Base-by-base conservation (phyloP, 1,140 invertebrate species). In the Thaumatotibia leucotreta region DNA sequence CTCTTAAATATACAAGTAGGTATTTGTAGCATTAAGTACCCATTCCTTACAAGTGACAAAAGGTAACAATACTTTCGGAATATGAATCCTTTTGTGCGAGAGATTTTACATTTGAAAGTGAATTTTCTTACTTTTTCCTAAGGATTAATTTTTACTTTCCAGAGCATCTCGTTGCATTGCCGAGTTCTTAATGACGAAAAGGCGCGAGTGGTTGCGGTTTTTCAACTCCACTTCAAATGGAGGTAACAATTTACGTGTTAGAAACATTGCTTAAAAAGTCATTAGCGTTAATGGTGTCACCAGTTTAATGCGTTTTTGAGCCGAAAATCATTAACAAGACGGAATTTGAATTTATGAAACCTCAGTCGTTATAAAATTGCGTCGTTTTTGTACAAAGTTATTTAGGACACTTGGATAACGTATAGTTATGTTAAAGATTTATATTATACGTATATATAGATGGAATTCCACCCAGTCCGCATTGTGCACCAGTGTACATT, bases 231-330 rank as follows among this genome's bases (percentile, higher is more conserved):
- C 52, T 58, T 58, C n/a, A 58, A 58, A 58, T 58, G 52, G 27
- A 58, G 24, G 27, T 14, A 58, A 58, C 52, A 58, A 58, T 58
- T 58, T 58, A 27, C 23, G 50, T 58, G 29, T 58, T 58, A 58
- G 50, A 58, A 58, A 58, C 9, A 58, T 58, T 58, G 52, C 52
- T 58, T 31, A 58, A 58, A 27, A 58, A 58, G 52, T 31, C 52
- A 11, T 58, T 58, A 58, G 52, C 24, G 52, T 11, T 58, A 58
- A 58, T 58, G 52, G 52, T 58, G 52, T 58, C 27, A 58, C 52
- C 52, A 27, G 39, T 58, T 58, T 27, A 58, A 58, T 58, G 52
- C 27, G 24, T 58, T 58, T 54, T 58, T 58, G 24, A 58, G n/a
- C 29, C 52, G 52, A 29, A 58, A 58, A 58, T 58, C 52, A 58